Conservation (phyloP, 2,888 invertebrate species). For the Calliphora vomitoria region DNA sequence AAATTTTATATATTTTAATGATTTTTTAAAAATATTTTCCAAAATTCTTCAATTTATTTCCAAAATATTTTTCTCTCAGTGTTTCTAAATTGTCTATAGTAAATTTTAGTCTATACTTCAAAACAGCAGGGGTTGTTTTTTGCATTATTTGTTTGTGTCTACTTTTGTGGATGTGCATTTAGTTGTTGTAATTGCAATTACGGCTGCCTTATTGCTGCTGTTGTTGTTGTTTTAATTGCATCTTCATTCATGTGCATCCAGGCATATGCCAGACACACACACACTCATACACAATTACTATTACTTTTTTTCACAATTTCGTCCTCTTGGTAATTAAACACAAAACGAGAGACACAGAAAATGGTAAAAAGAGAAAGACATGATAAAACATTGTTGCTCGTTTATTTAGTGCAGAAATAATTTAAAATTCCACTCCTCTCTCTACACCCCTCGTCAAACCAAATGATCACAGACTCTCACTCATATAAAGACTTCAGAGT, state of each 20-base stretch:
- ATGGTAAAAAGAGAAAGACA: neutral
- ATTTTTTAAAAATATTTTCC: too few species aligned
- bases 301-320: neutral
- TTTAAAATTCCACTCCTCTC: conserved; percentile 37
- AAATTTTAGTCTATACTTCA: neutral
- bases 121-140: conserved; percentile 64
- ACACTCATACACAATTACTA: neutral
- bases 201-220: conserved; percentile 11
- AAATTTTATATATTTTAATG: too few species aligned
- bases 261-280: conserved; percentile 34
- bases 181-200: conserved; percentile 39
- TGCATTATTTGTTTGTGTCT: conserved; percentile 36
- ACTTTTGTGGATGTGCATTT: conserved; percentile 48
- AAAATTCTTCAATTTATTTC: neutral
- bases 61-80: conserved; percentile 8
- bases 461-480: neutral
- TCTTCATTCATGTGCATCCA: conserved; percentile 59
- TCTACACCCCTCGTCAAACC: conserved; percentile 16
- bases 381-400: conserved; percentile 29
- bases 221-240: conserved; percentile 63
- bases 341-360: neutral
- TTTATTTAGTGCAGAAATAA: conserved; percentile 63
- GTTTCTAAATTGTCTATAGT: conserved; percentile 12
- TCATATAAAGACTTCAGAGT: neutral
- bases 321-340: conserved; percentile 43